Evolutionary conservation across 2,797 vertebrate species (phyloP), one percentile per base, ranked within the genome.

Genomic region (Sebastes itinus): DNA sequence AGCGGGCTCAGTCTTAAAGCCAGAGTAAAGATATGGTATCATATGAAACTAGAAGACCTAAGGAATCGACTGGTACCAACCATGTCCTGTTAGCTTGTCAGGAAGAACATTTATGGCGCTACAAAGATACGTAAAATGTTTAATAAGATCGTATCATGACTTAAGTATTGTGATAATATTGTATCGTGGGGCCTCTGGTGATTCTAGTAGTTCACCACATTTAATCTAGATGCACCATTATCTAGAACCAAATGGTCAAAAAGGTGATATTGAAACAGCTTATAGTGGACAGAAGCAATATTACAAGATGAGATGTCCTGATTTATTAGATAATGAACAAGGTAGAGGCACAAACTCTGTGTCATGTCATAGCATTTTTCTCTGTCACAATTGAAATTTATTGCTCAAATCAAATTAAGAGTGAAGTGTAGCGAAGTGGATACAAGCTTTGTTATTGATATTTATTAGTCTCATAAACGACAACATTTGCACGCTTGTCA

Each of bases 401-500:
- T n/a, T 25, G 9, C 13, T 12, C 7, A 35, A 73, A 64, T 64
- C 23, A 55, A 64, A 54, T 58, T 13, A 16, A 54, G 59, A 30
- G 25, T 33, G 62, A 52, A 22, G 4, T 61, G n/a, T n/a, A 25
- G 38, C 2, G 0, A 77, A 42, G 14, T n/a, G 27, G 33, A 58
- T 33, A 11, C 2, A 1, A 8, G 38, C 61, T 35, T 46, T 32
- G 52, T 42, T 52, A 46, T 22, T 72, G 30, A 72, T 66, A 73
- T 60, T 46, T 70, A 60, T 65, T 56, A 66, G 49, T 72, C 33
- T 68, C 18, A 20, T 54, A 62, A 72, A 78, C 6, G 2, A 7
- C n/a, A 33, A 9, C 33, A 71, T 60, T 68, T 81, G 54, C 56
- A 20, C 9, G n/a, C 60, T 64, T 61, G 52, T 66, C 65, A 77